A percentile compares a stretch with the other conserved stretches of the same genome.
Conservation (phyloP, 2,888 invertebrate genomes). For the Drosophila hawaiiensis region DNA sequence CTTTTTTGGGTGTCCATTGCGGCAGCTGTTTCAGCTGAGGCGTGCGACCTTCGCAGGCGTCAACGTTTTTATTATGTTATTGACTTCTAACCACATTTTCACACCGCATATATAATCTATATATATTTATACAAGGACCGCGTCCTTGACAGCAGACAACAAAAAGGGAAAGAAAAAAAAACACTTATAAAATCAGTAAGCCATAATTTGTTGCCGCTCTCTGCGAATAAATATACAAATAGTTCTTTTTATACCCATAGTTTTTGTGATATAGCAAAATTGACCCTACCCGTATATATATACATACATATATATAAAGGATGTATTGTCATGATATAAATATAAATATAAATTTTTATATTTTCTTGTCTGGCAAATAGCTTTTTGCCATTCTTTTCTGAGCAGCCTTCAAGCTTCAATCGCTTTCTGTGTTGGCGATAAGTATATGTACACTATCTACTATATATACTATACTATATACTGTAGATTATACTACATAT, state of each 20-base stretch:
- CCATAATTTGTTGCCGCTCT: conserved; percentile 71
- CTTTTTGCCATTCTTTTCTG: conserved; percentile 46
- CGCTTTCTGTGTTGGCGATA: conserved; percentile 8
- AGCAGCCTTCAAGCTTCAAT: conserved; percentile 50
- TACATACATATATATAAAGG: conserved; percentile 8
- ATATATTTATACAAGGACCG: conserved; percentile 7
- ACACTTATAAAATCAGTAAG: conserved; percentile 66
- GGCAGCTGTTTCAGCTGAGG: conserved; percentile 38
- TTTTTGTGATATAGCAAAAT: conserved; percentile 1
- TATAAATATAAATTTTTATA: conserved; percentile 72
- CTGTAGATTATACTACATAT: not conserved
- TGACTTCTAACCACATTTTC: conserved; percentile 79
- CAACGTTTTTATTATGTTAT: conserved; percentile 75
- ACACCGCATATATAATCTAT: conserved; percentile 56
- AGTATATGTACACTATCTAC: conserved; percentile 17
- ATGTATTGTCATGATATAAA: conserved; percentile 49
- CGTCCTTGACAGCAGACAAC: conserved; percentile 64
- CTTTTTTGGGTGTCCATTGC: conserved; percentile 3
- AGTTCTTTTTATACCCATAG: conserved; percentile 11
- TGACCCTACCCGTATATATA: not conserved
- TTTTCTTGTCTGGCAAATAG: conserved; percentile 66
- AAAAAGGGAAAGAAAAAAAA: conserved; percentile 5
- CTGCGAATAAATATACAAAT: conserved; percentile 5
- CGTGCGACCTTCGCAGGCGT: conserved; percentile 65
- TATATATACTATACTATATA: conserved; percentile 19